phyloP scores from a whole-genome alignment of 2,797 vertebrate genomes.

The Halcyon chelicuti region DNA sequence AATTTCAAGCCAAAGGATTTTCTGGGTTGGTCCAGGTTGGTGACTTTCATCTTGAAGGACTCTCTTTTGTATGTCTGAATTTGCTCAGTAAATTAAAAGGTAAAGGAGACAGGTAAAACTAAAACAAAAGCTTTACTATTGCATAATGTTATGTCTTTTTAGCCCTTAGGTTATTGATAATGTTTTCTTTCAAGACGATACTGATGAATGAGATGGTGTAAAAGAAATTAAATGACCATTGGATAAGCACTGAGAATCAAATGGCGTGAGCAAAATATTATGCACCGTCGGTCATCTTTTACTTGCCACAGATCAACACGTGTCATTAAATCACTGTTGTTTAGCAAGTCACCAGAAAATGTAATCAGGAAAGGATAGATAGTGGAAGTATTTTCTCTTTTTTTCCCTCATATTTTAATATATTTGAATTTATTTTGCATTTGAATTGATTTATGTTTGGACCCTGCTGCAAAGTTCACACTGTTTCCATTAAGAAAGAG shows the following conservation, averaged over 20 bases:
- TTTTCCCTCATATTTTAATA: background rate
- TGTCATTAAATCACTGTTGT: background rate
- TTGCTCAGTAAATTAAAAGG: background rate
- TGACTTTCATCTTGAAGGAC: background rate
- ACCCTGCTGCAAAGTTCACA: background rate
- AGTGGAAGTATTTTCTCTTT: background rate
- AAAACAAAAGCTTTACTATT: background rate
- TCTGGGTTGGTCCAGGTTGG: background rate
- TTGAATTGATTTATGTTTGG: background rate
- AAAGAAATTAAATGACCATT: background rate
- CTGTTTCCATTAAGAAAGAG: background rate
- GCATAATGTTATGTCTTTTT: background rate
- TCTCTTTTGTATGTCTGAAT: background rate
- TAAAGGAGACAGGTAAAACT: background rate
- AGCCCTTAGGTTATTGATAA: background rate
- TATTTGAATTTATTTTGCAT: background rate
- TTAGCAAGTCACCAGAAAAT: background rate
- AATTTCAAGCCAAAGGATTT: background rate
- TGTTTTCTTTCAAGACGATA: background rate
- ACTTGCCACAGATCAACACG: background rate
- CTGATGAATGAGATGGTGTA: background rate
- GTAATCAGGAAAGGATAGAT: background rate
- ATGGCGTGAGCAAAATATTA: background rate
- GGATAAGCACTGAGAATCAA: background rate
- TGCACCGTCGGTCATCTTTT: background rate